These are phyloP conservation scores for Cotesia vestalis DNA, from an alignment of 1,140 invertebrate species.

Conservation along the genomic window DNA sequence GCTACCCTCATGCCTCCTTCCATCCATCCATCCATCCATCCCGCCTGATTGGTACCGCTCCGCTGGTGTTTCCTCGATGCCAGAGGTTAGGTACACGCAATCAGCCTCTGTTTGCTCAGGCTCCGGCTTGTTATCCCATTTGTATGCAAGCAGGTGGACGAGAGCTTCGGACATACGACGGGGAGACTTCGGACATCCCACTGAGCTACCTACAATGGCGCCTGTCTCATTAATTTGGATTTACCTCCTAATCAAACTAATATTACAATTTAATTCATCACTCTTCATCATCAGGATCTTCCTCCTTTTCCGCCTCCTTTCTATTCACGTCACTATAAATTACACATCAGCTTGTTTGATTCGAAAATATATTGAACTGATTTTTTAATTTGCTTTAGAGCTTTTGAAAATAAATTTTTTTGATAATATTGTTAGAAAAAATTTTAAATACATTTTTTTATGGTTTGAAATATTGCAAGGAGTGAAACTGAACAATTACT, in stretches of 20 bases:
- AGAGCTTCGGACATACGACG: constrained; percentile 17
- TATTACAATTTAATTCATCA: neutral
- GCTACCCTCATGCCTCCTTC: too few relatives aligned
- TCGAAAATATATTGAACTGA: too few relatives aligned
- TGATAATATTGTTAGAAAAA: too few relatives aligned
- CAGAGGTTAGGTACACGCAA: constrained; percentile 45
- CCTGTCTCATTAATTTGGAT: constrained; percentile 24
- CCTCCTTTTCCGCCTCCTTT: too few relatives aligned
- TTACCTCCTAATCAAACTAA: constrained; percentile 3
- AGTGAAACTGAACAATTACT: too few relatives aligned
- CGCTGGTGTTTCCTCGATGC: constrained; percentile 26
- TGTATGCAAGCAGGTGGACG: constrained; percentile 31
- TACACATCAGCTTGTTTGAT: too few relatives aligned
- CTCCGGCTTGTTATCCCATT: constrained; percentile 45
- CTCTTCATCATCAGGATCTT: neutral
- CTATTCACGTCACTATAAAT: too few relatives aligned
- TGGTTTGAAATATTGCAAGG: too few relatives aligned
- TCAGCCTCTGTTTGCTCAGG: constrained; percentile 43
- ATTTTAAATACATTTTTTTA: too few relatives aligned
- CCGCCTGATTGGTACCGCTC: constrained; percentile 38
- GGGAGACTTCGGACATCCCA: constrained; percentile 5
- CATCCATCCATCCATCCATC: constrained; percentile 9
- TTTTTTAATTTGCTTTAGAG: too few relatives aligned
- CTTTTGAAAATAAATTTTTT: too few relatives aligned
- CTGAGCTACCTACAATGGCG: neutral